Conservation (phyloP, 2,888 invertebrate species). For the Tridacna gigas region DNA sequence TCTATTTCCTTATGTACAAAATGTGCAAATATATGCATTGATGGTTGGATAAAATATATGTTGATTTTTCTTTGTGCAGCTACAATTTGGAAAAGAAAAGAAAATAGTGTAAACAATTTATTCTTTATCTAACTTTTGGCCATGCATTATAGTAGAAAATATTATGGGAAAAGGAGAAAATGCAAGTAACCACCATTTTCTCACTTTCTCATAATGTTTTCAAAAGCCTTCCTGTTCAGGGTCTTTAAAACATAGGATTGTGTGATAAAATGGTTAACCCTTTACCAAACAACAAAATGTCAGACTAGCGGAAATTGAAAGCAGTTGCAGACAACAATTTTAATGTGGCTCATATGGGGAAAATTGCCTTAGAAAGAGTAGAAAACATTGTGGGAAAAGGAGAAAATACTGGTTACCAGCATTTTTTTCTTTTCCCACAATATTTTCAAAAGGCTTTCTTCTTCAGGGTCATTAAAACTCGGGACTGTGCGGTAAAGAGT, state of each 20-base stretch:
- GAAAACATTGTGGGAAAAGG: not conserved
- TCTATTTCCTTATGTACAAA: too few relatives aligned
- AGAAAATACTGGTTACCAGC: not conserved
- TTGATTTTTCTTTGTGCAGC: too few relatives aligned
- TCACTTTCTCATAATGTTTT: constrained; percentile 9
- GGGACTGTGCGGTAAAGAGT: not conserved
- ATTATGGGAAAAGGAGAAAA: constrained; percentile 5
- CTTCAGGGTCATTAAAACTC: not conserved
- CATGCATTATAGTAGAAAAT: not conserved
- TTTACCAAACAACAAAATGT: too few relatives aligned
- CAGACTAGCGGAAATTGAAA: too few relatives aligned
- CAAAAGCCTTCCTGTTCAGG: too few relatives aligned
- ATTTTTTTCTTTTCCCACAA: not conserved
- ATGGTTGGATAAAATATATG: not conserved
- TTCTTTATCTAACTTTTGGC: too few relatives aligned
- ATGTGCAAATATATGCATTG: too few relatives aligned
- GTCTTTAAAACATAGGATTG: too few relatives aligned
- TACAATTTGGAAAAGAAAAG: too few relatives aligned
- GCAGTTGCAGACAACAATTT: not conserved
- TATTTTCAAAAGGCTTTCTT: not conserved
- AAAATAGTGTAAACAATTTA: too few relatives aligned
- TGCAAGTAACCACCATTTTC: too few relatives aligned
- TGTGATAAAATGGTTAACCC: too few relatives aligned
- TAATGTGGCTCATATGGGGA: not conserved
- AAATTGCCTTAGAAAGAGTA: not conserved